Evolutionary conservation across 2,113 vertebrate species (phyloP).

Genomic region (Atlantisia rogersi): DNA sequence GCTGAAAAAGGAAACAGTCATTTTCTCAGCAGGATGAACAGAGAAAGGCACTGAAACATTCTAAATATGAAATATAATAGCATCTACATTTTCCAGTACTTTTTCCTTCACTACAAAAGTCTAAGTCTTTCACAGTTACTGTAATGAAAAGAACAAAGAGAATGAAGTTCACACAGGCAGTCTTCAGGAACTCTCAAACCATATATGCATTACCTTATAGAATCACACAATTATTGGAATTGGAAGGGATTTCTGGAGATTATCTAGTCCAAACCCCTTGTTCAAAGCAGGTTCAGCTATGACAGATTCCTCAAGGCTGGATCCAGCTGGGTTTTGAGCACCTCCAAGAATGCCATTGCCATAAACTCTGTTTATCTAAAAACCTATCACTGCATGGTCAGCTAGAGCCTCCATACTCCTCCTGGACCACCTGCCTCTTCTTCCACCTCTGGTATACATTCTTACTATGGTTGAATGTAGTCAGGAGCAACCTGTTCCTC

Average conservation of each 20-base stretch:
- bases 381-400: not conserved
- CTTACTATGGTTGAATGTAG: not conserved
- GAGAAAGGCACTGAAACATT: not conserved
- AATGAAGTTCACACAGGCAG: not conserved
- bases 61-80: not conserved
- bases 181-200: not conserved
- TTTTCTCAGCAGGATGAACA: not conserved
- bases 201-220: not conserved
- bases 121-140: not conserved
- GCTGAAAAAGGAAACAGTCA: not conserved
- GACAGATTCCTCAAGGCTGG: not conserved
- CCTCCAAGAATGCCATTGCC: not conserved
- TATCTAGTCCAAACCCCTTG: not conserved
- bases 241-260: not conserved
- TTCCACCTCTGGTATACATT: not conserved
- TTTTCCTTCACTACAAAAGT: not conserved
- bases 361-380: not conserved
- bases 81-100: not conserved
- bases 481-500: not conserved
- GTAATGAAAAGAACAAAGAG: not conserved
- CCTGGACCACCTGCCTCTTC: not conserved
- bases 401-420: not conserved
- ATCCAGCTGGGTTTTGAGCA: not conserved
- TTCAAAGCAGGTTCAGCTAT: not conserved
- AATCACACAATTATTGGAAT: not conserved